A percentile compares a stretch with the other conserved stretches of the same genome.
phyloP scores from a whole-genome alignment of 2,888 invertebrate species.

The Macaria liturata region DNA sequence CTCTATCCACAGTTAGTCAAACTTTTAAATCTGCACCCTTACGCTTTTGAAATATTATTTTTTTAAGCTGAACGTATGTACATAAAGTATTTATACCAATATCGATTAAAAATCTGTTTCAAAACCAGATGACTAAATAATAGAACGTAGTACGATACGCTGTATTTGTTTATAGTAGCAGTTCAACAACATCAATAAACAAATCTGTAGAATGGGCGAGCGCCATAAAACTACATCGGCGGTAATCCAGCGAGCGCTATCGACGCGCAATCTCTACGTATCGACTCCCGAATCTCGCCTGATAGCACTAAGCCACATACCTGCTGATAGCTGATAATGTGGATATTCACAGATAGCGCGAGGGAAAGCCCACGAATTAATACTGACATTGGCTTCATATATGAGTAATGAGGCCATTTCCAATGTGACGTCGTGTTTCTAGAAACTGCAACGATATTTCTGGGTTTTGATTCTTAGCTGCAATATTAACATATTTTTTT shows the following conservation, averaged over 20 bases:
- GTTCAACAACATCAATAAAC: conserved; percentile 17
- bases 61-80: no score
- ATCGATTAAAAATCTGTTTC: no score
- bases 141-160: background rate
- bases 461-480: no score
- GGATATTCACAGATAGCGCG: background rate
- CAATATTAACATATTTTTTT: no score
- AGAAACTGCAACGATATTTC: no score
- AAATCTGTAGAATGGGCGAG: conserved; percentile 18
- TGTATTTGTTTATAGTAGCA: conserved; percentile 2
- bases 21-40: no score
- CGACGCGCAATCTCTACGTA: conserved; percentile 38
- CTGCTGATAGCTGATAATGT: conserved; percentile 4
- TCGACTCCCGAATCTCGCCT: conserved; percentile 21
- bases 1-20: no score
- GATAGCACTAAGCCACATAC: background rate
- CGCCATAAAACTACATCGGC: conserved; percentile 18
- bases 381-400: conserved; percentile 4
- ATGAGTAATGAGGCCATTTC: conserved; percentile 5
- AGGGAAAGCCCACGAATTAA: conserved; percentile 13
- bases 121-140: no score
- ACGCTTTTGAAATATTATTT: no score
- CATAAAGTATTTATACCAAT: no score
- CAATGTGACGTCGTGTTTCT: no score
- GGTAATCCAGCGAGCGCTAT: conserved; percentile 28